Base-by-base conservation (phyloP, 2,113 vertebrate species). In the Pseudolaguvia tuberculata region DNA sequence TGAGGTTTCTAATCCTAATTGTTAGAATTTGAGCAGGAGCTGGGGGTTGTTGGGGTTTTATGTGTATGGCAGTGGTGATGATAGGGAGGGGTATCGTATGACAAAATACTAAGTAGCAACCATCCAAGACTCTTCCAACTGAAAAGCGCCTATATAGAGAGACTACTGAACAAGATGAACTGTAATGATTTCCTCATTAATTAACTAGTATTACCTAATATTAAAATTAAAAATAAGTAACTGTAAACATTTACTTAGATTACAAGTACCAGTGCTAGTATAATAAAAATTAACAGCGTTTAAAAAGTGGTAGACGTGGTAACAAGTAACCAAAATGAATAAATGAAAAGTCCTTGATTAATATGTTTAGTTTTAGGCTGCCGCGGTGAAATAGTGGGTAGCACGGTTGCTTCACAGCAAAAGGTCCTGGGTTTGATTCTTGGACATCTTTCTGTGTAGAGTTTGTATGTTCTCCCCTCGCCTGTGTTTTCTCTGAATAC, bases 131-230 rank as follows among this genome's bases (percentile, higher is more conserved):
- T 55, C 68, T 57, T 42, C 14, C 21, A 61, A 42, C 53, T 79
- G 53, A 70, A 77, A 79, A 76, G 56, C 53, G 63, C 42, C 53
- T 55, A 61, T 35, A 39, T 47, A 70, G 52, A 55, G 75, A 42
- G 48, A 73, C 61, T 59, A 65, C 55, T 27, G 7, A 59, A 69
- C 50, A 48, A 12, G 63, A 81, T 63, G 83, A 80, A 71, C 74
- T 79, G 79, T 80, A 79, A 63, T 70, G 55, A 72, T 70, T 59
- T 74, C 51, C 51, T 72, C 8, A 35, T 35, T 0, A 31, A 61
- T 5, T n/a, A n/a, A 39, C 8, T 61, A 39, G 12, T 39, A 61
- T 61, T 35, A 31, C 25, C 25, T 42, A 42, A 42, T 42, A 42
- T 42, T 42, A 9, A 8, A 42, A 6, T 42, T 42, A 42, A 4